These are phyloP conservation scores for Opisthocomus hoazin DNA, from an alignment of 2,113 vertebrate species.

Conservation along the genomic window DNA sequence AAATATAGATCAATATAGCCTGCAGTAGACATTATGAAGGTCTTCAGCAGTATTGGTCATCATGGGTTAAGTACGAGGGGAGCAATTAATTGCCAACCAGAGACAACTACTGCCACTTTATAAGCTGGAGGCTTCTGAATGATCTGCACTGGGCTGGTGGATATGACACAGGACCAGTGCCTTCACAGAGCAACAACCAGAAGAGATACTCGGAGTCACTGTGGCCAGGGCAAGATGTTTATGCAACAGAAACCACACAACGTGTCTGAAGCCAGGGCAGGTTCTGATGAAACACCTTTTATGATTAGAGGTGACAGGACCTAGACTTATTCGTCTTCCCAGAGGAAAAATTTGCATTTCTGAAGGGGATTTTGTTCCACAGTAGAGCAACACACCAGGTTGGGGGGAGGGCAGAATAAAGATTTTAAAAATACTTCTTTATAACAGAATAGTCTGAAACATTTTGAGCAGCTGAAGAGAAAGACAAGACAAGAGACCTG, in stretches of 20 bases:
- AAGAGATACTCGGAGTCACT: neutral
- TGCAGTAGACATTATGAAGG: neutral
- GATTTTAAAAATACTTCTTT: fast-evolving
- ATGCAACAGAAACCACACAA: neutral
- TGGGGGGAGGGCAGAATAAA: neutral
- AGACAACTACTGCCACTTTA: neutral
- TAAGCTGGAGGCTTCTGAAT: neutral
- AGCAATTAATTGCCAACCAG: neutral
- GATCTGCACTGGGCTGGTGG: neutral
- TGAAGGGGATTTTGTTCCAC: neutral
- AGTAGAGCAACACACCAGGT: neutral
- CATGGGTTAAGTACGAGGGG: neutral
- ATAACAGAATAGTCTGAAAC: neutral
- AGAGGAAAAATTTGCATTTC: neutral
- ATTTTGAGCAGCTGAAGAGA: neutral
- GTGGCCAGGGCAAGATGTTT: neutral
- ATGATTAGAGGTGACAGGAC: neutral
- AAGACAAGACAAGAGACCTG: neutral
- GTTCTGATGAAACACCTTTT: neutral
- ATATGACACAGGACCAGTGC: neutral
- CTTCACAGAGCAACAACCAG: neutral
- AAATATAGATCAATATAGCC: neutral
- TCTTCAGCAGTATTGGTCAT: neutral
- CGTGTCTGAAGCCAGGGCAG: neutral
- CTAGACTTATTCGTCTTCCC: neutral